Evolutionary conservation across 2,888 invertebrate genomes (phyloP), one percentile per base, ranked within the genome.

Genomic region (Dinocampus coccinellae): DNA sequence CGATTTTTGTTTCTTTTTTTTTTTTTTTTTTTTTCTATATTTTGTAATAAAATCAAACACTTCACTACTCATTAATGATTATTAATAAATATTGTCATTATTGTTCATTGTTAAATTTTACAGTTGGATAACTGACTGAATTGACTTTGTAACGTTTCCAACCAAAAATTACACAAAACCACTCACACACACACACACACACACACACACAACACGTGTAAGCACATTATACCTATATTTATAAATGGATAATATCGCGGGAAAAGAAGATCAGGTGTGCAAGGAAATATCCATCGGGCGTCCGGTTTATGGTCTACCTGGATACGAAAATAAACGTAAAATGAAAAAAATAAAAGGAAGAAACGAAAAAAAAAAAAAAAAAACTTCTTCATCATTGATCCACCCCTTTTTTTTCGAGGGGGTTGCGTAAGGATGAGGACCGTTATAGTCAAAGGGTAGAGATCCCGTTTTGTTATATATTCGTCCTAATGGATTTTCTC

Each of bases 361-460:
- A n/a, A n/a, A n/a, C 7, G 6, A 26, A 22, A 29, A 26, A 57
- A 6, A 9, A 22, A 24, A 57, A 57, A 26, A 57, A 47, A 47
- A 47, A 47, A 47, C 11, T 55, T 64, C 36, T 22, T 69, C 52
- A 20, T 62, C 22, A 61, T 20, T 68, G 47, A 60, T 68, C 62
- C 62, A 52, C 62, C 69, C 62, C 69, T 60, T 67, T 68, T 53
- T 26, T 47, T 60, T 55, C 47, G 47, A 42, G 29, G 72, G 70
- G 64, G 73, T 78, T 70, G 68, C 78, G 73, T 74, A 75, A 80
- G 80, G 53, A 73, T 76, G 79, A 76, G 66, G 77, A 73, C 80
- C 83, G 82, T 84, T 84, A 70, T 70, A 83, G 84, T 84, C 80
- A 75, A 82, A 82, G 83, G 82, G 83, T 79, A 57, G 74, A n/a